Conservation (phyloP, 30 jellyfish, hydroid and myxozoan genomes). For the Aurelia aurita complex sp. Pacific region DNA sequence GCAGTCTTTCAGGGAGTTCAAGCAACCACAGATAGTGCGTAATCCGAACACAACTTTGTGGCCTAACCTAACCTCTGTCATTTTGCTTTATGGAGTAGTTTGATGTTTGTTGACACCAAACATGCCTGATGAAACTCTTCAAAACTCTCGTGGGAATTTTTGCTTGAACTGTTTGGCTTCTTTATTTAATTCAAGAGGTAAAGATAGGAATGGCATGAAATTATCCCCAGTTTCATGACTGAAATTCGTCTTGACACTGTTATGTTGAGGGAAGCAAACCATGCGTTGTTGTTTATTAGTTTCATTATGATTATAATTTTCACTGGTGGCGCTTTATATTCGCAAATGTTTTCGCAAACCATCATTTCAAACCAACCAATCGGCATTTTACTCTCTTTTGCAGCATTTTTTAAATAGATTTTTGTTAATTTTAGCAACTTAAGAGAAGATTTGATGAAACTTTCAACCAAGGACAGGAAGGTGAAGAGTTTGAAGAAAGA, state of each 20-base stretch:
- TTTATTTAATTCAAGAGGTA: too few species aligned
- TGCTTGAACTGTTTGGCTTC: too few species aligned
- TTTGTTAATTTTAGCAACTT: slow-evolving; percentile 37
- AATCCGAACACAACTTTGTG: slow-evolving; percentile 57
- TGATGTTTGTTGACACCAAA: slow-evolving; percentile 15
- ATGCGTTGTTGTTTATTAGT: slow-evolving; percentile 10
- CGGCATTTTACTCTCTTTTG: not conserved
- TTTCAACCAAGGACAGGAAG: slow-evolving; percentile 63
- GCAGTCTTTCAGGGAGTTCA: slow-evolving; percentile 31
- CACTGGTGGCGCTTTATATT: slow-evolving; percentile 11
- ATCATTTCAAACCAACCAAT: not conserved
- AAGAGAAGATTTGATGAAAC: slow-evolving; percentile 71
- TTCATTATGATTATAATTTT: slow-evolving; percentile 3
- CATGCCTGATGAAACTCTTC: not conserved
- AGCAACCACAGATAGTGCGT: slow-evolving; percentile 56
- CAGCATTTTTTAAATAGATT: not conserved
- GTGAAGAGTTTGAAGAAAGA: slow-evolving; percentile 66
- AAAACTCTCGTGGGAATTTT: too few species aligned
- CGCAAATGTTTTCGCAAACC: not conserved
- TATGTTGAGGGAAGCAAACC: not conserved
- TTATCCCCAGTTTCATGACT: too few species aligned
- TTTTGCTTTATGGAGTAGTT: slow-evolving; percentile 5
- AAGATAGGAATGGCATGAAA: too few species aligned
- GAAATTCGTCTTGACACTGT: too few species aligned
- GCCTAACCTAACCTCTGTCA: slow-evolving; percentile 23